These are phyloP conservation scores for Balaenoptera acutorostrata DNA, from an alignment of 2,113 vertebrate species.

Conservation along the genomic window DNA sequence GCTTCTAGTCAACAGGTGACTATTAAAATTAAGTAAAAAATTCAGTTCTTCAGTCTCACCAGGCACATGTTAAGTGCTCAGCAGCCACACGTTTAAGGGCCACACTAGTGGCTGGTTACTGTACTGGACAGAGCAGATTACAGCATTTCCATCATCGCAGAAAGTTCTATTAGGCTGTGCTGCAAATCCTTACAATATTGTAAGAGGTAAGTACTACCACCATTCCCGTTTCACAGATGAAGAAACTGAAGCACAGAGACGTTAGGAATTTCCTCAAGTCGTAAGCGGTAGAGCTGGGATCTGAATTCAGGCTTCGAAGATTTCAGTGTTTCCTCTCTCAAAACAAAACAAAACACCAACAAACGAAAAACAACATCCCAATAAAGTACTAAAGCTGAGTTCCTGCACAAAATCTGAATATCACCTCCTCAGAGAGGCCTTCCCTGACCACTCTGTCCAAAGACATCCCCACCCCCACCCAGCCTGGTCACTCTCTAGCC, in stretches of 20 bases:
- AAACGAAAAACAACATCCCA: background rate
- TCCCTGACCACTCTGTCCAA: background rate
- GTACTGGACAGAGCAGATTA: background rate
- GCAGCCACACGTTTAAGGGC: background rate
- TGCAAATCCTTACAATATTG: background rate
- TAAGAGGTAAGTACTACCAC: background rate
- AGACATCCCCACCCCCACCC: background rate
- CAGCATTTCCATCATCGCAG: background rate
- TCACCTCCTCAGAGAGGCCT: background rate
- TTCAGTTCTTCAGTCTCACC: background rate
- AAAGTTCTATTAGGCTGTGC: background rate
- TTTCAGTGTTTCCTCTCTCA: background rate
- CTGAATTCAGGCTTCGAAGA: slow-evolving; percentile 22
- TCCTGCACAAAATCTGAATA: background rate
- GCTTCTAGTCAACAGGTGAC: background rate
- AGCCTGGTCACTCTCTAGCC: background rate
- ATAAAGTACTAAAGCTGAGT: background rate
- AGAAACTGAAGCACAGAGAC: background rate
- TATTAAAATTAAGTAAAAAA: background rate
- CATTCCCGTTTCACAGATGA: background rate
- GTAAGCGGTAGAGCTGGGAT: background rate
- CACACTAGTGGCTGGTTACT: background rate
- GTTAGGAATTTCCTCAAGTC: background rate
- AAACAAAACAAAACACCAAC: background rate
- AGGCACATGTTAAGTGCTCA: background rate